Base-by-base conservation (phyloP, 64 coral and sea anemone genomes). In the Dendronephthya gigantea region DNA sequence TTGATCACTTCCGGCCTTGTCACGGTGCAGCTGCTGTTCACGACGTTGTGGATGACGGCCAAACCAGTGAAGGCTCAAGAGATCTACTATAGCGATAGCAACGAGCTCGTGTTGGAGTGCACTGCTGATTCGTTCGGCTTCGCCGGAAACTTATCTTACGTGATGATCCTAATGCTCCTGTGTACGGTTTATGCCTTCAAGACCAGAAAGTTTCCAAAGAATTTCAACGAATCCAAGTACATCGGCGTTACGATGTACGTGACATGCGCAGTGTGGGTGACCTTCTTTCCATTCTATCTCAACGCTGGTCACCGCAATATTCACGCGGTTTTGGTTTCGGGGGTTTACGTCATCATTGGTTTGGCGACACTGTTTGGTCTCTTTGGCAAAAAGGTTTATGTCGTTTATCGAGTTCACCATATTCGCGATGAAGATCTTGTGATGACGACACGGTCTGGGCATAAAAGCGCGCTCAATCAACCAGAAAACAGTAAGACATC, bases 151-250 rank as follows among this genome's bases (percentile, higher is more conserved):
- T 81, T 89, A 5, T 39, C 27, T 32, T 89, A 84, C 47, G 83
- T 83, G 5, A 52, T 89, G 35, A 2, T 89, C 30, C 58, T 89
- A 1, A 17, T 89, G 40, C 36, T 70, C 8, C 29, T 81, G 4
- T 83, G 83, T 50, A 84, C 88, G 70, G 81, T 84, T 16, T 19
- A 83, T 19, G 88, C 88, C 49, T 89, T 89, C 27, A 89, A 89
- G 30, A 89, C 88, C 12, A 83, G 88, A 70, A 84, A 32, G 23
- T 89, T 43, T 41, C 88, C 88, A 32, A 89, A 83, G 48, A 89
- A 89, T 81, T 89, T 83, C 39, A 89, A 89, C 81, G 87, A 89
- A 56, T 50, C 87, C 52, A 89, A 89, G 82, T 89, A 89, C 56
- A 89, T 89, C 31, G 88, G 82, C 23, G 82, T 89, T 11, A 68